Evolutionary conservation across 92 coral and sea anemone genomes (phyloP).

Genomic region (Palythoa heliodiscus): DNA sequence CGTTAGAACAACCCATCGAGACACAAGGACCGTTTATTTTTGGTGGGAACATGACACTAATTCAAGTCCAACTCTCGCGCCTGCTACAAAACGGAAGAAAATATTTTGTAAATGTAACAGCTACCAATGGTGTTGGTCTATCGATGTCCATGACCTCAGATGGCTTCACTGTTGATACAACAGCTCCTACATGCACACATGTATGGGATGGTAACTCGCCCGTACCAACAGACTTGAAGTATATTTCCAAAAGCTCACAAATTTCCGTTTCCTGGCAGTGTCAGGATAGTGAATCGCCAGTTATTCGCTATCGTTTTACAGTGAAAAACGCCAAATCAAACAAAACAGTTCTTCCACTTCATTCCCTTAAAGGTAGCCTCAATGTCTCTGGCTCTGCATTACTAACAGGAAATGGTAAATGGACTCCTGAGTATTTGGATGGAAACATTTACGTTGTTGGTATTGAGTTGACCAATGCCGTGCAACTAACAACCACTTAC

Average conservation of each 20-base stretch:
- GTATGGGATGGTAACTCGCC: slow-evolving; percentile 74
- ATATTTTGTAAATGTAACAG: slow-evolving; percentile 79
- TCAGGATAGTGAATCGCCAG: slow-evolving; percentile 74
- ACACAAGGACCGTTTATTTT: slow-evolving; percentile 67
- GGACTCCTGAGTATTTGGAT: slow-evolving; percentile 53
- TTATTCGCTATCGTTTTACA: slow-evolving; percentile 76
- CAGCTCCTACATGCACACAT: slow-evolving; percentile 78
- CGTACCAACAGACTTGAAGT: slow-evolving; percentile 47
- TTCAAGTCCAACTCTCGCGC: slow-evolving; percentile 47
- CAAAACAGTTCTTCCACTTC: slow-evolving; percentile 68
- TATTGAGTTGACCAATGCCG: slow-evolving; percentile 73
- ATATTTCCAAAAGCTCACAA: slow-evolving; percentile 59
- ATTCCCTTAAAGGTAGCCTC: slow-evolving; percentile 57
- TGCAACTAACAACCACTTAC: slow-evolving; percentile 59
- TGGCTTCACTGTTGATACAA: slow-evolving; percentile 84
- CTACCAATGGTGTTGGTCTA: slow-evolving; percentile 75
- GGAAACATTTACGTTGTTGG: slow-evolving; percentile 82
- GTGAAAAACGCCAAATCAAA: slow-evolving; percentile 61
- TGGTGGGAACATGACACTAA: slow-evolving; percentile 50
- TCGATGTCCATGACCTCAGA: slow-evolving; percentile 59
- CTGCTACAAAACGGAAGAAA: slow-evolving; percentile 60
- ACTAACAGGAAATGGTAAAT: slow-evolving; percentile 73
- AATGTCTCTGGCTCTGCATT: slow-evolving; percentile 75
- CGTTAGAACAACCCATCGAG: slow-evolving; percentile 21
- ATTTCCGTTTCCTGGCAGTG: slow-evolving; percentile 78